A percentile compares a stretch with the other conserved stretches of the same genome.
phyloP scores from a whole-genome alignment of 2,797 vertebrate genomes.

The Spheniscus humboldti region DNA sequence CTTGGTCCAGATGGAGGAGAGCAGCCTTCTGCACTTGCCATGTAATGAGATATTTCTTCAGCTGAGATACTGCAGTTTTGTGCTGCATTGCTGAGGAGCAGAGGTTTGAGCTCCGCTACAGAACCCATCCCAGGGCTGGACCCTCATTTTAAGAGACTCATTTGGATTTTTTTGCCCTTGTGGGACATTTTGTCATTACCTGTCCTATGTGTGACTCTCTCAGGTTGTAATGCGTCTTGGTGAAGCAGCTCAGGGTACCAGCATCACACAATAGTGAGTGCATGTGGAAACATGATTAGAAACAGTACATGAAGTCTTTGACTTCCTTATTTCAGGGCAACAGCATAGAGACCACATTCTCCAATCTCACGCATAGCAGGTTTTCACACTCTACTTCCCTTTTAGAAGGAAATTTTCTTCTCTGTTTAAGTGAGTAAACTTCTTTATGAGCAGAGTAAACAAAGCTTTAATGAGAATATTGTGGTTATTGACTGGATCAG shows the following conservation, averaged over 20 bases:
- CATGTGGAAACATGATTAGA: not conserved
- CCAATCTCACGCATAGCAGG: not conserved
- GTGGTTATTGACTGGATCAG: not conserved
- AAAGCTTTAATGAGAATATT: conserved; percentile 19
- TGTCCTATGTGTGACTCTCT: not conserved
- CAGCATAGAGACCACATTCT: not conserved
- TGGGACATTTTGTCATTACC: not conserved
- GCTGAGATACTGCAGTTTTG: not conserved
- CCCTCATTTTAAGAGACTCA: rapidly evolving
- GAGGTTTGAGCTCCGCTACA: not conserved
- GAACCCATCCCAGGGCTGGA: not conserved
- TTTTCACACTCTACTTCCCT: not conserved
- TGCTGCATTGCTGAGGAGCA: not conserved
- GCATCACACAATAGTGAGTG: not conserved
- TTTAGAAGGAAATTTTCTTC: not conserved
- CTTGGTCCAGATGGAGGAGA: not conserved
- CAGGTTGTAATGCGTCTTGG: not conserved
- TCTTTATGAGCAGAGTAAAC: not conserved
- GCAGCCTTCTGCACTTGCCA: not conserved
- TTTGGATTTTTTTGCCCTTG: not conserved
- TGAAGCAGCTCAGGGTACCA: not conserved
- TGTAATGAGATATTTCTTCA: not conserved
- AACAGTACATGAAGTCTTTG: not conserved
- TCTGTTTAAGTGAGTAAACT: not conserved
- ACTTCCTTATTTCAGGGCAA: not conserved